These are phyloP conservation scores for Odontesthes bonariensis DNA, from an alignment of 2,113 vertebrate genomes.

Conservation along the genomic window DNA sequence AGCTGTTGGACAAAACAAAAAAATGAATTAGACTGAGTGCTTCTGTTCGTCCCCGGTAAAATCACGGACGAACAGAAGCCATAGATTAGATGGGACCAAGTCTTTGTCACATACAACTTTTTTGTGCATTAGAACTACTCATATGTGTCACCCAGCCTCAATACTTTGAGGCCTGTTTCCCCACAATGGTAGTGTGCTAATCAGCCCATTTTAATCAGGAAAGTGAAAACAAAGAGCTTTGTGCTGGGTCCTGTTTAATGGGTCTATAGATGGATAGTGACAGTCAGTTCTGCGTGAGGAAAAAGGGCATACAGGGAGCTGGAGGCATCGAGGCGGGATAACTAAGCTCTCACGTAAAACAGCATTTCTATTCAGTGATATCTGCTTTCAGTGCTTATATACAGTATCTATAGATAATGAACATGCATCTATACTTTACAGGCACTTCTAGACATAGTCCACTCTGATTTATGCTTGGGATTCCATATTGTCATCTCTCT, in stretches of 20 bases:
- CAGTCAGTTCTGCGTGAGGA: slow-evolving; percentile 69
- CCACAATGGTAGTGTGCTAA: slow-evolving; percentile 46
- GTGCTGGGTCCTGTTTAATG: slow-evolving; percentile 62
- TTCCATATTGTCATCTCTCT: not conserved
- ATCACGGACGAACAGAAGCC: not conserved
- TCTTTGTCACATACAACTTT: slow-evolving; percentile 22
- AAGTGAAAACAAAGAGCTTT: slow-evolving; percentile 35
- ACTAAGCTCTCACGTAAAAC: slow-evolving; percentile 55
- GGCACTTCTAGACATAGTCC: not conserved
- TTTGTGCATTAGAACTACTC: slow-evolving; percentile 36
- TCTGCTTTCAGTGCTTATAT: slow-evolving; percentile 10
- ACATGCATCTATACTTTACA: not conserved
- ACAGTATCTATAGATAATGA: not conserved
- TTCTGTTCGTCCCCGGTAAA: slow-evolving; percentile 7
- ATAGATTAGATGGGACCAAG: slow-evolving; percentile 21
- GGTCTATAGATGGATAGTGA: slow-evolving; percentile 72
- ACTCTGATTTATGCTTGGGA: not conserved
- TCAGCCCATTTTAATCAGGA: slow-evolving; percentile 66
- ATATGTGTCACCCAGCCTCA: slow-evolving; percentile 25
- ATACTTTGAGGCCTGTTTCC: slow-evolving; percentile 39
- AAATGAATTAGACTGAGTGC: slow-evolving; percentile 20
- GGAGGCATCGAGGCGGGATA: slow-evolving; percentile 55
- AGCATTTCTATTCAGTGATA: slow-evolving; percentile 37
- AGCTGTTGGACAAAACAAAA: slow-evolving; percentile 26
- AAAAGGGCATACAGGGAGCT: slow-evolving; percentile 54